These are phyloP conservation scores for Nasonia oneida DNA, from an alignment of 2,888 invertebrate genomes.

Conservation along the genomic window DNA sequence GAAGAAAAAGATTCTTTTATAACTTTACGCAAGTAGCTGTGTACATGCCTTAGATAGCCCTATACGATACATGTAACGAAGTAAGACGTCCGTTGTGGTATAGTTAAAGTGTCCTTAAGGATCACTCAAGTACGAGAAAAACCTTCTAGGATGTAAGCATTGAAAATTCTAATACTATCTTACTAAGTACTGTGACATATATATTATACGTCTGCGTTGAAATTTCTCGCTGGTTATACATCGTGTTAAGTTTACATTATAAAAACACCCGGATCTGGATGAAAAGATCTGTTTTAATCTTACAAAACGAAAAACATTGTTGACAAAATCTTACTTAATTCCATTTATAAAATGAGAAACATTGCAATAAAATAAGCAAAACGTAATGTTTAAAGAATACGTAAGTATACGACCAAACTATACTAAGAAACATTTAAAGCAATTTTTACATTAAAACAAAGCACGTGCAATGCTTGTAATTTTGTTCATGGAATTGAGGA, in stretches of 20 bases:
- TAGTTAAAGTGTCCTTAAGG: conserved; percentile 52
- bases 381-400: conserved; percentile 19
- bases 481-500: conserved; percentile 20
- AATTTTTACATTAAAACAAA: conserved; percentile 37
- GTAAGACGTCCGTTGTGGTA: conserved; percentile 32
- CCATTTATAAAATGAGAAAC: conserved; percentile 29
- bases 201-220: not conserved
- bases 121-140: conserved; percentile 48
- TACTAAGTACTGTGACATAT: not conserved
- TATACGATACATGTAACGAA: conserved; percentile 31
- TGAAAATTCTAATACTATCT: conserved; percentile 32
- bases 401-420: conserved; percentile 48
- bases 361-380: conserved; percentile 34
- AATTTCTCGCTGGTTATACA: not conserved
- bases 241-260: not conserved
- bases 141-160: conserved; percentile 27
- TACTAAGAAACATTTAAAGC: conserved; percentile 46
- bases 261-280: not conserved
- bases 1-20: conserved; percentile 35
- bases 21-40: conserved; percentile 29
- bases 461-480: conserved; percentile 32
- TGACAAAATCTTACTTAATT: conserved; percentile 21
- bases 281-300: not conserved
- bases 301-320: not conserved
- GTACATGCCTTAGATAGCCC: conserved; percentile 10